Percentiles rank a stretch among this genome's conserved stretches.
These are phyloP conservation scores for Smutsia temminckii DNA, from an alignment of 2,797 vertebrate genomes.

Conservation along the genomic window DNA sequence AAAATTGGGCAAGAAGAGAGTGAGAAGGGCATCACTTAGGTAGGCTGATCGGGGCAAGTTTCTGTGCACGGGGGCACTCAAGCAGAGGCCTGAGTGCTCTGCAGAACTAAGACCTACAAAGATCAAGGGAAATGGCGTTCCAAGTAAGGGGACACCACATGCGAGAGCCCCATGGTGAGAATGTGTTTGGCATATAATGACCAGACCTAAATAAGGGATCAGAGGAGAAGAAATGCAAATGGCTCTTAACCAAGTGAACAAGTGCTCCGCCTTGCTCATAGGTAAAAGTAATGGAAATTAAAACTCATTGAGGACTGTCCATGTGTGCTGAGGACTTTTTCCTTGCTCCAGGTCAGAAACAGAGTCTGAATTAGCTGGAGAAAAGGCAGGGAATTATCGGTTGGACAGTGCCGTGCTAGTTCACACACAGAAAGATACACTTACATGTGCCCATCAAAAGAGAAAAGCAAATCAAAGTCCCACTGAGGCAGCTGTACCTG, in stretches of 20 bases:
- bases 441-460: not conserved
- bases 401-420: not conserved
- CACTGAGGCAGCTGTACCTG: not conserved
- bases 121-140: not conserved
- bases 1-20: not conserved
- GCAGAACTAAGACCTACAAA: not conserved
- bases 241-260: not conserved
- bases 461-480: not conserved
- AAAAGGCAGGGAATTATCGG: not conserved
- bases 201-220: not conserved
- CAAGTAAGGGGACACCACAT: not conserved
- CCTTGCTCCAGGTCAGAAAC: not conserved
- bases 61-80: not conserved
- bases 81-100: not conserved
- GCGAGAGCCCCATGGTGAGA: not conserved
- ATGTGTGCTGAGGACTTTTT: not conserved
- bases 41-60: not conserved
- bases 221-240: not conserved
- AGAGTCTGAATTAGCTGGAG: not conserved
- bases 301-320: not conserved
- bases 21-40: not conserved
- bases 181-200: not conserved
- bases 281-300: not conserved
- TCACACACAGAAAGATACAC: not conserved
- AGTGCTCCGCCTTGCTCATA: not conserved